A percentile compares a stretch with the other conserved stretches of the same genome.
Conservation (phyloP, 1,140 invertebrate genomes). For the Littorina saxatilis region DNA sequence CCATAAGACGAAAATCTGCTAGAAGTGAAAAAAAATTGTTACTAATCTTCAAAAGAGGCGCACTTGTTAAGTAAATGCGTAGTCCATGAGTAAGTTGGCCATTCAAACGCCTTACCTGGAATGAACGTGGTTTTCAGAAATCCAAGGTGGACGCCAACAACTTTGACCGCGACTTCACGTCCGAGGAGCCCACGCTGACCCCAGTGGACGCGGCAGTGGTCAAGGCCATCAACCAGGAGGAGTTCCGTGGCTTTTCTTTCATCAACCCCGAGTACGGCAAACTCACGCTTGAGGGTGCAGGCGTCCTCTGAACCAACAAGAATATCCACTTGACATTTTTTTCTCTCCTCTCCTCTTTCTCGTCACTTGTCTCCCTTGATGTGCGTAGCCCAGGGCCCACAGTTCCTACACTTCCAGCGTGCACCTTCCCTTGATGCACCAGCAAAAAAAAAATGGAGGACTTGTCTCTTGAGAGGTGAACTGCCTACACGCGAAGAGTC, state of each 20-base stretch:
- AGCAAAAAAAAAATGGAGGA: background rate
- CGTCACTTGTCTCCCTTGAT: background rate
- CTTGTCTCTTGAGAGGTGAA: too few relatives aligned
- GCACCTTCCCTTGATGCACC: background rate
- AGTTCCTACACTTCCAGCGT: background rate
- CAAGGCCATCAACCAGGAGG: constrained; percentile 95
- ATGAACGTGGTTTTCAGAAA: too few relatives aligned
- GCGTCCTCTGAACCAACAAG: constrained; percentile 28
- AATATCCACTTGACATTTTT: background rate
- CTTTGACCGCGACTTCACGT: constrained; percentile 99
- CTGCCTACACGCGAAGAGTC: too few relatives aligned
- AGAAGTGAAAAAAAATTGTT: too few relatives aligned
- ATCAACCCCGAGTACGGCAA: constrained; percentile 89
- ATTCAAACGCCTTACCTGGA: too few relatives aligned
- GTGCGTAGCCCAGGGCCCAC: background rate
- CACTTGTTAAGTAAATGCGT: too few relatives aligned
- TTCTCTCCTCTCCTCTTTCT: background rate
- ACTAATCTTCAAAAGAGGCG: too few relatives aligned
- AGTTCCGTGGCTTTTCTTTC: constrained; percentile 98
- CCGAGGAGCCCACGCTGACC: constrained; percentile 96
- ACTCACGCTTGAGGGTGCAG: constrained; percentile 53
- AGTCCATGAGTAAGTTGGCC: too few relatives aligned
- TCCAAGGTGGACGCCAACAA: constrained; percentile 97
- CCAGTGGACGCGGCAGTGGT: constrained; percentile 94
- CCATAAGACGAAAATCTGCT: too few relatives aligned